Evolutionary conservation across 2,888 invertebrate species (phyloP).

Genomic region (Melanotus villosus): DNA sequence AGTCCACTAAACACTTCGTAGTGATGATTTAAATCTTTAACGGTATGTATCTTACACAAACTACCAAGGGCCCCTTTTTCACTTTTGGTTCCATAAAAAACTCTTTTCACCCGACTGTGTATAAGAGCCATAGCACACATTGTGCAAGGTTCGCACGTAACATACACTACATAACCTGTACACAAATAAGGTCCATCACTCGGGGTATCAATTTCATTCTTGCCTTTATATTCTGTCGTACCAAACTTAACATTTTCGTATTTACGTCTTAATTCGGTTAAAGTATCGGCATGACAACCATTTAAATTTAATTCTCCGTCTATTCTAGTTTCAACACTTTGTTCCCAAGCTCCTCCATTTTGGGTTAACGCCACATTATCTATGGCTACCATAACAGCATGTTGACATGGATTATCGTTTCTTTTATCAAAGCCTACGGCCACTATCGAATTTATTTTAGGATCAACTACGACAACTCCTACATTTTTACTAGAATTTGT

Average conservation of each 20-base stretch:
- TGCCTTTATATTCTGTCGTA: constrained; percentile 66
- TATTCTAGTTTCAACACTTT: background rate
- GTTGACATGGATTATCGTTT: constrained; percentile 80
- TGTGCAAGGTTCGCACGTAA: constrained; percentile 89
- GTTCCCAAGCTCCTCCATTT: constrained; percentile 81
- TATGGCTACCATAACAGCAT: constrained; percentile 88
- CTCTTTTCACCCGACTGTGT: constrained; percentile 87
- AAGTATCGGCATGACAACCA: constrained; percentile 68
- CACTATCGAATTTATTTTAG: constrained; percentile 75
- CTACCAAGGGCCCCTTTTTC: constrained; percentile 81
- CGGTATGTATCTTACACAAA: constrained; percentile 81
- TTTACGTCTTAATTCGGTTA: constrained; percentile 64
- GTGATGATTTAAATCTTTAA: constrained; percentile 89
- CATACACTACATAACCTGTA: constrained; percentile 89
- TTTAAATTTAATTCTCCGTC: constrained; percentile 51
- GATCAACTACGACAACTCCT: constrained; percentile 83
- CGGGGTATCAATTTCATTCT: constrained; percentile 60
- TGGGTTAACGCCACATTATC: constrained; percentile 89
- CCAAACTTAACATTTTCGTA: constrained; percentile 69
- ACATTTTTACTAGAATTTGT: constrained; percentile 27
- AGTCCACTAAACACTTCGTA: constrained; percentile 87
- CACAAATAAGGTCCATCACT: constrained; percentile 82
- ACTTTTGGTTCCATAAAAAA: constrained; percentile 80
- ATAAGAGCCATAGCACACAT: constrained; percentile 97
- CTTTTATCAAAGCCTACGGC: constrained; percentile 76